Evolutionary conservation across 2,888 invertebrate species (phyloP).

Genomic region (Chrysomela aeneicollis): DNA sequence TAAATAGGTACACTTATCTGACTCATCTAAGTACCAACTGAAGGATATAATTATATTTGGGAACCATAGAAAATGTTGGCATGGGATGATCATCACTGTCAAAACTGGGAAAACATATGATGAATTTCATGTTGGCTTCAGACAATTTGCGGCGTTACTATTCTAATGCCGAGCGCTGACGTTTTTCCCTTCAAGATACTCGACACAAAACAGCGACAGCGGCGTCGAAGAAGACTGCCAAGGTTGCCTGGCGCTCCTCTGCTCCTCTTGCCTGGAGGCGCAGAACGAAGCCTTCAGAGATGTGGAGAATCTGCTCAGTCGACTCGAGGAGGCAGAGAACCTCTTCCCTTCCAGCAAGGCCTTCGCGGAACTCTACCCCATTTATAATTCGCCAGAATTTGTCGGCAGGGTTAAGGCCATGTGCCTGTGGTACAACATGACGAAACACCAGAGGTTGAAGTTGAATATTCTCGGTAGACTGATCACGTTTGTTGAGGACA

Average conservation of each 20-base stretch:
- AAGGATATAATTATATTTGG: too few species aligned
- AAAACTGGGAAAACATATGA: too few species aligned
- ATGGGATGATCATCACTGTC: too few species aligned
- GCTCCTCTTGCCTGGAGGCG: conserved; percentile 73
- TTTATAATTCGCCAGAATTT: conserved; percentile 72
- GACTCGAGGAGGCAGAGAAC: conserved; percentile 79
- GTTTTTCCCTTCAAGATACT: conserved; percentile 25
- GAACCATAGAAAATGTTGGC: too few species aligned
- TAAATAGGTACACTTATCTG: too few species aligned
- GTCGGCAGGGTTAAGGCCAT: conserved; percentile 78
- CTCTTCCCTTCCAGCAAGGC: conserved; percentile 86
- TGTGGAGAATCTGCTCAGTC: conserved; percentile 74
- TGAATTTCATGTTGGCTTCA: too few species aligned
- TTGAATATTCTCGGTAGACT: conserved; percentile 77
- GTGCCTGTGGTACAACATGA: conserved; percentile 92
- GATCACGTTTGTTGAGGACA: conserved; percentile 61
- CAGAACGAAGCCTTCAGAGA: conserved; percentile 79
- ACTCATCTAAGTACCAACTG: too few species aligned
- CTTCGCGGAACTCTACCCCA: conserved; percentile 77
- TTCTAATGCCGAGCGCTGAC: too few species aligned
- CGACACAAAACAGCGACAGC: conserved; percentile 54
- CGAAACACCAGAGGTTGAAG: conserved; percentile 83
- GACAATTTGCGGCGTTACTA: too few species aligned
- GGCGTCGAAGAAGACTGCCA: conserved; percentile 62
- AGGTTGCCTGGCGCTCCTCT: conserved; percentile 80